Evolutionary conservation across 2,888 invertebrate genomes (phyloP).

Genomic region (Dasypolia templi): DNA sequence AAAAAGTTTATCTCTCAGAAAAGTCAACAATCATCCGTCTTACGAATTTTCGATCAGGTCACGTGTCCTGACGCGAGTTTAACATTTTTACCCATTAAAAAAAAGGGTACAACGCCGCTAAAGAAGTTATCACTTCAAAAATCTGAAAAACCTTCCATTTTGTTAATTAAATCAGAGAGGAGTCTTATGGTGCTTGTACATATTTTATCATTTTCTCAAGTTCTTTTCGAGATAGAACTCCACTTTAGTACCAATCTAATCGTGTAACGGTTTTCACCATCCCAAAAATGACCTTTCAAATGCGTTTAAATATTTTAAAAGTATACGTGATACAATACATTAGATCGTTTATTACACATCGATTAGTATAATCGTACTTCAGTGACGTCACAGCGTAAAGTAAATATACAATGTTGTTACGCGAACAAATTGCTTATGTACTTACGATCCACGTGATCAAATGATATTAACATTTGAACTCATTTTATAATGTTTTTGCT

Average conservation of each 20-base stretch:
- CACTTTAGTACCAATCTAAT: not conserved
- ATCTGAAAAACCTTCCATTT: not conserved
- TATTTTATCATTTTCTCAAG: not conserved
- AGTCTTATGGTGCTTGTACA: too few relatives aligned
- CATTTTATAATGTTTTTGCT: slow-evolving; percentile 4
- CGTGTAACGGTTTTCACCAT: not conserved
- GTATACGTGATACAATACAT: not conserved
- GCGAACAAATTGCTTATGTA: slow-evolving; percentile 4
- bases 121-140: too few relatives aligned
- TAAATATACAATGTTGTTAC: slow-evolving; percentile 17
- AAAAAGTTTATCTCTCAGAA: too few relatives aligned
- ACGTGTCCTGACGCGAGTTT: too few relatives aligned
- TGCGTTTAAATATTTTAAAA: not conserved
- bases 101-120: too few relatives aligned
- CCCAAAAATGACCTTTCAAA: not conserved
- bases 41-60: too few relatives aligned
- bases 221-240: not conserved
- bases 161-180: not conserved
- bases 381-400: slow-evolving; percentile 18
- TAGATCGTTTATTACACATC: slow-evolving; percentile 9
- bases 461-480: slow-evolving; percentile 21
- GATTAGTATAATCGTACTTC: slow-evolving; percentile 32
- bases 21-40: too few relatives aligned
- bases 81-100: too few relatives aligned
- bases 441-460: slow-evolving; percentile 18